These are phyloP conservation scores for Crotalus viridis DNA, from an alignment of 2,113 vertebrate genomes.

Conservation along the genomic window DNA sequence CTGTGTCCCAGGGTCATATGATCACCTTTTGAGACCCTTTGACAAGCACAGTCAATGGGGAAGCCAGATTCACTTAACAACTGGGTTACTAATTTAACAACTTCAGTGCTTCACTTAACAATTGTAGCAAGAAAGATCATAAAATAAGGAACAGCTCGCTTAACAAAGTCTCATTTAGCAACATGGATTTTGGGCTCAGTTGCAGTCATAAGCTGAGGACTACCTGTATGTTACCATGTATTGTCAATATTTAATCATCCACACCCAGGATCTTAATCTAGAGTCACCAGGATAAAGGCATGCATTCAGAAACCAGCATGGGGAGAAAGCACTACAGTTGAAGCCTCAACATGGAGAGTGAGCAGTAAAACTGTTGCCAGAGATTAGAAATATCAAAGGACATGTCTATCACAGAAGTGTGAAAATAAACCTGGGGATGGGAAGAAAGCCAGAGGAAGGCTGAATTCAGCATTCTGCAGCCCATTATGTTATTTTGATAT, in stretches of 20 bases:
- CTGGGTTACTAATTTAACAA: too few species aligned
- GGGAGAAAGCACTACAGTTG: neutral
- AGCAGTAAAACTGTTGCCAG: neutral
- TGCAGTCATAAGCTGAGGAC: neutral
- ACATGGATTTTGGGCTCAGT: neutral
- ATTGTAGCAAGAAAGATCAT: neutral
- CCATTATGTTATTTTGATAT: neutral
- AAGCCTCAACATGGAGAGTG: neutral
- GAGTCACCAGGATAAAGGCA: neutral
- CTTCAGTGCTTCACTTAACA: neutral
- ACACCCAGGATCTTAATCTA: neutral
- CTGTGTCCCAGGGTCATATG: too few species aligned
- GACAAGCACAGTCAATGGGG: too few species aligned
- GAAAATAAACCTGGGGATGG: neutral
- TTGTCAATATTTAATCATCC: neutral
- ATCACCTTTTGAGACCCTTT: too few species aligned
- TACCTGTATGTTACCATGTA: neutral
- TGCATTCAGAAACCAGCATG: neutral
- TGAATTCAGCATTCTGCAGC: neutral
- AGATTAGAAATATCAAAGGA: neutral
- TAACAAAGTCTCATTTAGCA: neutral
- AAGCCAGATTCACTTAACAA: too few species aligned
- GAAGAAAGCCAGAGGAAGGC: neutral
- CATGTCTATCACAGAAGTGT: neutral
- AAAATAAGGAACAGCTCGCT: neutral